These are phyloP conservation scores for Platanista minor DNA, from an alignment of 2,113 vertebrate species.

Conservation along the genomic window DNA sequence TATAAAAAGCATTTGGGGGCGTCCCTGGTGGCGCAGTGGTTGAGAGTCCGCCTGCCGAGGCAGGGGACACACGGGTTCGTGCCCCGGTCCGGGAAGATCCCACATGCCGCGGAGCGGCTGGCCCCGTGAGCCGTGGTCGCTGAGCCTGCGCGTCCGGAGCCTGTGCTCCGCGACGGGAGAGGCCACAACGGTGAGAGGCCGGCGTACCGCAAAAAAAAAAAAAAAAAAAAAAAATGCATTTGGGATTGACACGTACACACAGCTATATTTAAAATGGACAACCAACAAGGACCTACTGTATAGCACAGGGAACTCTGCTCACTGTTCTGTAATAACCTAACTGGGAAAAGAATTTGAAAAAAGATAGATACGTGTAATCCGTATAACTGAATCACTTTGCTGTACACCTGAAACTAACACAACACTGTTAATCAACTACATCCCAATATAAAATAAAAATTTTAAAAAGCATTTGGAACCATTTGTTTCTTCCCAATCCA, in stretches of 20 bases:
- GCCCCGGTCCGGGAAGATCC: too few species aligned
- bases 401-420: background rate
- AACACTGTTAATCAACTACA: background rate
- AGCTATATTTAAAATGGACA: background rate
- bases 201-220: too few species aligned
- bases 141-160: too few species aligned
- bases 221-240: background rate
- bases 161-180: too few species aligned
- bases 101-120: too few species aligned
- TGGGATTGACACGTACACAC: background rate
- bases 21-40: too few species aligned
- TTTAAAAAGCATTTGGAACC: background rate
- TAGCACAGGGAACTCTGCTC: background rate
- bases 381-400: background rate
- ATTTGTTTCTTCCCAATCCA: background rate
- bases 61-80: too few species aligned
- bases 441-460: background rate
- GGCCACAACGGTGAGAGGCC: too few species aligned
- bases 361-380: background rate
- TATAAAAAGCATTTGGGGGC: background rate
- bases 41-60: too few species aligned
- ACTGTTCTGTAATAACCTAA: background rate
- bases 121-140: too few species aligned
- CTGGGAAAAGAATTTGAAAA: background rate
- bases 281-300: background rate